These are phyloP conservation scores for Pantherophis guttatus DNA, from an alignment of 2,113 vertebrate genomes.

Conservation along the genomic window DNA sequence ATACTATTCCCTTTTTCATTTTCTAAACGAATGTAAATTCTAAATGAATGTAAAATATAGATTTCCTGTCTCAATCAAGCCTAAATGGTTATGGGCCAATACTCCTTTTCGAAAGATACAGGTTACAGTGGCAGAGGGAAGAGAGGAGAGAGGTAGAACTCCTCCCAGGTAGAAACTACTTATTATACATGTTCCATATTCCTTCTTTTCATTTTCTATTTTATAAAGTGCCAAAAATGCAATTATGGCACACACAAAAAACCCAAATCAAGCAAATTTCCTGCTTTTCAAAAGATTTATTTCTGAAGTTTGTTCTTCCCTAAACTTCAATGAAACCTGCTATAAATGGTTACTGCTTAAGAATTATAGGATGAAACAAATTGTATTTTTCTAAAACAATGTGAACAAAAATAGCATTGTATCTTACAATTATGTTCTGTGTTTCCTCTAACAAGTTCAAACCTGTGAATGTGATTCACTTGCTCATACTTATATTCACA, in stretches of 20 bases:
- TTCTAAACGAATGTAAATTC: not conserved
- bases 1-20: not conserved
- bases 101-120: not conserved
- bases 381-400: not conserved
- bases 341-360: not conserved
- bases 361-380: not conserved
- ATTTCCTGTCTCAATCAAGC: not conserved
- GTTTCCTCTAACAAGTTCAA: not conserved
- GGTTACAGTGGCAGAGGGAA: not conserved
- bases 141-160: not conserved
- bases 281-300: not conserved
- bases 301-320: not conserved
- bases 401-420: not conserved
- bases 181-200: not conserved
- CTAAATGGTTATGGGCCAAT: not conserved
- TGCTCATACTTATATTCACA: not conserved
- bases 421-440: not conserved
- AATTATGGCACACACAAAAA: not conserved
- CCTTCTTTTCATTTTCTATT: not conserved
- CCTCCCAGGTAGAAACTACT: not conserved
- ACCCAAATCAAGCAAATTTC: not conserved
- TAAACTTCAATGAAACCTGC: not conserved
- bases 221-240: not conserved
- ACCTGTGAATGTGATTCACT: not conserved
- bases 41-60: too few species aligned